Percentiles rank a stretch among this genome's conserved stretches.
Conservation (phyloP, 2,113 vertebrate species). For the Mus spicilegus region DNA sequence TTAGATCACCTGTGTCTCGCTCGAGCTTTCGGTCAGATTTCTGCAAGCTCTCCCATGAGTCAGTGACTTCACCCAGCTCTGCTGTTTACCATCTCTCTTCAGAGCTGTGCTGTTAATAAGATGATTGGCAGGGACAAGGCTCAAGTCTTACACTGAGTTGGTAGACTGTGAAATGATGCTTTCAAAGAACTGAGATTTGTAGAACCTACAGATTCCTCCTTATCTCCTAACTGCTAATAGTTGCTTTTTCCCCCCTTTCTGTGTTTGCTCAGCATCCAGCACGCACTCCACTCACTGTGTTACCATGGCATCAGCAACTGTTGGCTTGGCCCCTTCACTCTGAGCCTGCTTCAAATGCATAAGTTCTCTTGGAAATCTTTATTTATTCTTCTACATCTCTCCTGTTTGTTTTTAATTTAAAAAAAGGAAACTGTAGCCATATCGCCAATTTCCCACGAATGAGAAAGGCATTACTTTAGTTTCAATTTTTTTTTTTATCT, state of each 20-base stretch:
- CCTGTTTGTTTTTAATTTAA: neutral
- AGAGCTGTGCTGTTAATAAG: neutral
- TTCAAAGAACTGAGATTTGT: slow-evolving; percentile 51
- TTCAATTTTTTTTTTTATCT: slow-evolving; percentile 14
- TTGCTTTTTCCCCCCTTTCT: neutral
- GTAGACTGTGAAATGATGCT: slow-evolving; percentile 22
- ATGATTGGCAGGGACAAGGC: neutral
- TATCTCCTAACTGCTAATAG: neutral
- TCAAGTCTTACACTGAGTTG: neutral
- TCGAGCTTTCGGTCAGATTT: neutral
- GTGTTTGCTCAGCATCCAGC: neutral
- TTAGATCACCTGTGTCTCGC: neutral
- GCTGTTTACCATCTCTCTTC: neutral
- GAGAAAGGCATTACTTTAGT: slow-evolving; percentile 25
- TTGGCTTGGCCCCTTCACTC: slow-evolving; percentile 8
- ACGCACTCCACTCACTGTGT: neutral
- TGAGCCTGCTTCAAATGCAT: slow-evolving; percentile 6
- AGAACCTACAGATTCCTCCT: neutral
- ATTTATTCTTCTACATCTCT: slow-evolving; percentile 16
- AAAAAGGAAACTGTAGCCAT: neutral
- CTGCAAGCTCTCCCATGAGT: neutral
- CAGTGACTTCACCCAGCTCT: neutral
- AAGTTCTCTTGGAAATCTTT: slow-evolving; percentile 20
- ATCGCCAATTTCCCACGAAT: neutral
- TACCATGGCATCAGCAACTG: neutral